phyloP scores from a whole-genome alignment of 1,140 invertebrate genomes.

The Akabosia matsudoensis region DNA sequence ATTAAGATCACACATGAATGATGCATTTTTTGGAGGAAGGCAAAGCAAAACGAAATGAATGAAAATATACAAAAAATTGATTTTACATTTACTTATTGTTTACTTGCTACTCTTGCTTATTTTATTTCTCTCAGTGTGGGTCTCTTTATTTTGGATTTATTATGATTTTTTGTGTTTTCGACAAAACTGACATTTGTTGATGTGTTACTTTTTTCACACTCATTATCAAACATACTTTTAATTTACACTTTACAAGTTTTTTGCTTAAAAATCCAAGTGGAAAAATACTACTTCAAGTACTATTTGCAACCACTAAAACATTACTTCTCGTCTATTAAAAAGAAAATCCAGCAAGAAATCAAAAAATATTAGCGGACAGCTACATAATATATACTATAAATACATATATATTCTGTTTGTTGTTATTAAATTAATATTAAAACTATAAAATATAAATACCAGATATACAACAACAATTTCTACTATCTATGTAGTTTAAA shows the following conservation, averaged over 20 bases:
- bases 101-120: too few species aligned
- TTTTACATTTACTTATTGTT: too few species aligned
- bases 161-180: background rate
- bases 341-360: background rate
- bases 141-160: background rate
- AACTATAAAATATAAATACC: background rate
- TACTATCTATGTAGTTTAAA: background rate
- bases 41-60: background rate
- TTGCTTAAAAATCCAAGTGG: background rate
- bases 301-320: background rate
- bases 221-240: background rate
- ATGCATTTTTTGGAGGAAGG: background rate
- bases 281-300: constrained; percentile 2
- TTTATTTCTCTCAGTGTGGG: background rate
- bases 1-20: background rate
- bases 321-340: background rate
- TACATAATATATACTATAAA: background rate
- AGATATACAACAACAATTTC: constrained; percentile 15
- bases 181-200: background rate
- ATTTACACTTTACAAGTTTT: background rate
- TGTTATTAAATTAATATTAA: constrained; percentile 16
- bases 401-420: constrained; percentile 7
- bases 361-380: constrained; percentile 1
- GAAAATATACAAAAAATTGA: too few species aligned
- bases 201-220: constrained; percentile 15